These are phyloP conservation scores for Vesta saturnalis DNA, from an alignment of 2,888 invertebrate species.

Conservation along the genomic window DNA sequence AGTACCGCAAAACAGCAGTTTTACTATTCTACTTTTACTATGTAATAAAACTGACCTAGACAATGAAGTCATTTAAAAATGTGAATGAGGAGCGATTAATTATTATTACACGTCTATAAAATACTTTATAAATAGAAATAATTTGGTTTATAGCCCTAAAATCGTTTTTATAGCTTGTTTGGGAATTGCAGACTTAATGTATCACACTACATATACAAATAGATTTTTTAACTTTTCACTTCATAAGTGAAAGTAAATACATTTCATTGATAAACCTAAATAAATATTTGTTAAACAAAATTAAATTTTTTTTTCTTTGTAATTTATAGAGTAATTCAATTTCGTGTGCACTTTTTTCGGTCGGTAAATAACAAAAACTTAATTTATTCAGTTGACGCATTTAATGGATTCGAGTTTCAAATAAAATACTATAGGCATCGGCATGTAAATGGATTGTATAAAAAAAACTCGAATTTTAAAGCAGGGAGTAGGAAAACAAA, in stretches of 20 bases:
- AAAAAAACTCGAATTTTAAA: neutral
- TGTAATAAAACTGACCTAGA: slow-evolving; percentile 63
- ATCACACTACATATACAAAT: slow-evolving; percentile 25
- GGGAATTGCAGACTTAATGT: slow-evolving; percentile 34
- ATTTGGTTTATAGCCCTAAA: slow-evolving; percentile 46
- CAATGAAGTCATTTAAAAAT: slow-evolving; percentile 57
- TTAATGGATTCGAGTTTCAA: too few species aligned
- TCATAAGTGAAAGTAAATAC: neutral
- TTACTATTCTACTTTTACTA: slow-evolving; percentile 59
- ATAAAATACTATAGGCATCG: too few species aligned
- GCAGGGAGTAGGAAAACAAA: slow-evolving; percentile 15
- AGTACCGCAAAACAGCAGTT: slow-evolving; percentile 46
- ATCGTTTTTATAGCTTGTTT: slow-evolving; percentile 40
- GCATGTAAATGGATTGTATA: neutral
- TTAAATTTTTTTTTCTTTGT: too few species aligned
- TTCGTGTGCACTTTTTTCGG: too few species aligned
- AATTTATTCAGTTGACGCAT: too few species aligned
- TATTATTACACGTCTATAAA: slow-evolving; percentile 55
- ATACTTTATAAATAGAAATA: slow-evolving; percentile 52
- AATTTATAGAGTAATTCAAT: too few species aligned
- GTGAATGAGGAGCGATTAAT: slow-evolving; percentile 58
- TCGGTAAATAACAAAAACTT: too few species aligned
- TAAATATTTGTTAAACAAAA: too few species aligned
- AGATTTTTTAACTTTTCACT: neutral
- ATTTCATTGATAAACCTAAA: neutral